Base-by-base conservation (phyloP, 2,797 vertebrate genomes). In the Pipistrellus nathusii region DNA sequence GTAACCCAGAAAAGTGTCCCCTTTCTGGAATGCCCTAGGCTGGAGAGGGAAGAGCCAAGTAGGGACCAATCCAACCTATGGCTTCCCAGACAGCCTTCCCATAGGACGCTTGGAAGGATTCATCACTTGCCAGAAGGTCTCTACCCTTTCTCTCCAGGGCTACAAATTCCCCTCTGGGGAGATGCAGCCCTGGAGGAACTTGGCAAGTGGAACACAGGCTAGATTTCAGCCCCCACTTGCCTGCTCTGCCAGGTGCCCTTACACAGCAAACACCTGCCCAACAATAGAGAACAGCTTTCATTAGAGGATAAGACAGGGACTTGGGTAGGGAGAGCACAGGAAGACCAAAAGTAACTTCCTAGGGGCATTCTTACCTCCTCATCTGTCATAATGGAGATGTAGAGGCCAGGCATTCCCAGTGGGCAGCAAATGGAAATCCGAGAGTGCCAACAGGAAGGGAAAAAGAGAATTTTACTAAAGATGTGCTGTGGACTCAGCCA, bases 291-390 rank as follows among this genome's bases (percentile, higher is more conserved):
- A 14, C 44, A n/a, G 3, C 48, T 89, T 80, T 82, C 55, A 75
- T 46, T 21, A 66, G 51, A 91, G 62, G 57, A 32, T 55, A n/a
- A 76, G 71, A 76, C 62, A 35, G n/a, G 62, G 38, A 85, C 57
- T 86, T 66, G 72, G 73, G 23, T 72, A 62, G 12, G 12, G 9
- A 32, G 66, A 66, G 32, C 23, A 44, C 14, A 46, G 25, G 21
- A 75, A 75, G 21, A 48, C 46, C 25, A 23, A 30, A 91, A 91
- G 51, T 38, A 62, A 51, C 23, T 11, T 91, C 82, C 51, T 71
- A 94, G 51, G 73, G 11, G 64, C 11, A 8, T 38, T 14, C 97
- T 97, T 91, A 97, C 97, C 97, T 97, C 94, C 55, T 97, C 92
- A 14, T 96, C 97, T 87, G 78, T 82, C 91, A 95, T 81, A 14